Percentiles rank a stretch among this genome's conserved stretches.
Evolutionary conservation across 2,797 vertebrate genomes (phyloP).

Genomic region (Chelon labrosus): DNA sequence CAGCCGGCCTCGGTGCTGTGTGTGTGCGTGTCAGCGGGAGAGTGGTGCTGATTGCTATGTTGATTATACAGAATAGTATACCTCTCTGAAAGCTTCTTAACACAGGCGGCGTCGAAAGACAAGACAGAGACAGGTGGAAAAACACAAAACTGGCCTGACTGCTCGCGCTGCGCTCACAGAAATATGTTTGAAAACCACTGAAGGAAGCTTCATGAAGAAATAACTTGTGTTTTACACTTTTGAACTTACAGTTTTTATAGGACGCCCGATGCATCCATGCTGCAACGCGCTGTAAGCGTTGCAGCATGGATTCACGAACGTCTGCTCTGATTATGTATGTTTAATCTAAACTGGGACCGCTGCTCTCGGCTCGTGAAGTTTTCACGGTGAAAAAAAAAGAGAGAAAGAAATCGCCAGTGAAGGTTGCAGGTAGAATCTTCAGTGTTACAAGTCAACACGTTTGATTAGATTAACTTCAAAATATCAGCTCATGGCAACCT

Average conservation of each 20-base stretch:
- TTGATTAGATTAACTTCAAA: conserved; percentile 1
- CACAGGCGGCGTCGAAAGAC: conserved; percentile 52
- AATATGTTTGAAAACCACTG: not conserved
- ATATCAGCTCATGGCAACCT: not conserved
- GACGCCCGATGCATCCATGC: not conserved
- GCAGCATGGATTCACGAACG: not conserved
- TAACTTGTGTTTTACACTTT: conserved; percentile 9
- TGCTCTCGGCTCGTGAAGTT: not conserved
- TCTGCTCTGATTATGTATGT: conserved; percentile 24
- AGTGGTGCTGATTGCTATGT: conserved; percentile 75
- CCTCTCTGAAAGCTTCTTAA: conserved; percentile 65
- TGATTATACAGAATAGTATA: conserved; percentile 72
- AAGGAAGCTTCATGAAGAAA: not conserved
- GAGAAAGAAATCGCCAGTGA: not conserved
- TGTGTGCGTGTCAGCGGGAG: conserved; percentile 33
- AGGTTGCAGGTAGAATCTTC: conserved; percentile 3
- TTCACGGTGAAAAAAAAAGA: conserved; percentile 2
- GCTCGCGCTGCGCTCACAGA: not conserved
- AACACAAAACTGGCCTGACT: not conserved
- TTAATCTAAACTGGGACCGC: conserved; percentile 1
- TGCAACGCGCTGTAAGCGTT: conserved; percentile 38
- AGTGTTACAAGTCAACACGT: not conserved
- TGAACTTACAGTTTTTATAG: conserved; percentile 11
- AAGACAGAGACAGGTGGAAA: conserved; percentile 42
- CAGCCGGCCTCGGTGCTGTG: conserved; percentile 67